Conservation (phyloP, 2,797 vertebrate species). For the Notolabrus celidotus region DNA sequence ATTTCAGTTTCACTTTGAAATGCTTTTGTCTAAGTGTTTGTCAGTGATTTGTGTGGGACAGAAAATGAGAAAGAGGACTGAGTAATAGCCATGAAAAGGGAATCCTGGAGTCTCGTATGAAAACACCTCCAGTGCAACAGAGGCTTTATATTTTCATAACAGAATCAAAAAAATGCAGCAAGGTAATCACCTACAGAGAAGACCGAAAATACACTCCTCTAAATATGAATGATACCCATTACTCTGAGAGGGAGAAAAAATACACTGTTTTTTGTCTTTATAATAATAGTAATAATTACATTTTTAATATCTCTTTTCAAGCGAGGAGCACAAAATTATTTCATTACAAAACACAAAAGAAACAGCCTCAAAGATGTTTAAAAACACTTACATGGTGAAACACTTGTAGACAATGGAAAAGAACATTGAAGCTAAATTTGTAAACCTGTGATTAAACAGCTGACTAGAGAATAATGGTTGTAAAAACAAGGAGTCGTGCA, state of each 20-base stretch:
- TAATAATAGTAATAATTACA: neutral
- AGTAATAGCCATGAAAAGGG: constrained; percentile 79
- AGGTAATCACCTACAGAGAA: constrained; percentile 32
- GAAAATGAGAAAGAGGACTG: constrained; percentile 55
- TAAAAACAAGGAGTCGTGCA: too few relatives aligned
- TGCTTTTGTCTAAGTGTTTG: constrained; percentile 29
- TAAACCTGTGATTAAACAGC: neutral
- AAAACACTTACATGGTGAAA: too few relatives aligned
- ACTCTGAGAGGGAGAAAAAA: neutral
- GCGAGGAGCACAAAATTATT: neutral
- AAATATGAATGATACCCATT: neutral
- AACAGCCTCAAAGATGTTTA: too few relatives aligned
- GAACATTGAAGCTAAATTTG: too few relatives aligned
- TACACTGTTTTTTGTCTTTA: neutral
- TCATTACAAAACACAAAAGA: neutral
- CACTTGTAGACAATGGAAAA: too few relatives aligned
- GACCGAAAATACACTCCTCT: constrained; percentile 20
- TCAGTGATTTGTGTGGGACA: constrained; percentile 44
- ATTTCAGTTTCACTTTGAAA: constrained; percentile 75
- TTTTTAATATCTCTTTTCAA: neutral
- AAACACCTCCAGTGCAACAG: constrained; percentile 52
- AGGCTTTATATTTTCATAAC: constrained; percentile 57
- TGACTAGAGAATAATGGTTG: too few relatives aligned
- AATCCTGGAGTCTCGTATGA: constrained; percentile 81
- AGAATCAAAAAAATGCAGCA: constrained; percentile 46